Evolutionary conservation across 2,113 vertebrate genomes (phyloP), one percentile per base, ranked within the genome.

Genomic region (Plectropomus leopardus): DNA sequence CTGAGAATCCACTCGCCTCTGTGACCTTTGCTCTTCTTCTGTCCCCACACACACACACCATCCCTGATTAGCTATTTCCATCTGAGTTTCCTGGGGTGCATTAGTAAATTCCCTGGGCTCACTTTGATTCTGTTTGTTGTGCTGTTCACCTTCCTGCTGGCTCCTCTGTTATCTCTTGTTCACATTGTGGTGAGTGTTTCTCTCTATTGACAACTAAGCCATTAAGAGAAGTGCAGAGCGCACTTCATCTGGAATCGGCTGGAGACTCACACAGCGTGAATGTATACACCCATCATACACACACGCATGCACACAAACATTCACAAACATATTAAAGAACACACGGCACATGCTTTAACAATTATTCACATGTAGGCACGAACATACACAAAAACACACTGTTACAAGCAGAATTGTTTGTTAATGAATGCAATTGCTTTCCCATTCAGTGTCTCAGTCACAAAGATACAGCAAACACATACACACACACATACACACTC

Each of bases 91-190:
- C 32, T 26, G 26, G 36, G 14, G 45, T 87, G 81, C 87, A 85
- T 89, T 89, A 90, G 79, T 34, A 59, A 76, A 92, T 82, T 87
- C 89, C 78, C 89, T 48, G 21, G 74, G 81, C 81, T 82, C 86
- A 40, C 75, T 84, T 72, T 86, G 65, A 64, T 55, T 80, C 60
- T 79, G 51, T 78, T 89, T 82, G 70, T 85, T 72, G 78, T 76
- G 78, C 83, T 77, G 40, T 14, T 7, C 47, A 51, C 59, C 50
- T 80, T 86, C 82, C 84, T 87, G 77, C 64, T 61, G 54, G 73
- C 75, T 73, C 55, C 76, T 48, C 71, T 80, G 44, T 80, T 83
- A 79, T 81, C 85, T 83, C 65, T 75, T 72, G 45, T 76, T 86
- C 76, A 66, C 50, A 24, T 60, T 68, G 78, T 60, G 61, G 73